These are phyloP conservation scores for Nanger granti DNA, from an alignment of 2,113 vertebrate genomes.

Conservation along the genomic window DNA sequence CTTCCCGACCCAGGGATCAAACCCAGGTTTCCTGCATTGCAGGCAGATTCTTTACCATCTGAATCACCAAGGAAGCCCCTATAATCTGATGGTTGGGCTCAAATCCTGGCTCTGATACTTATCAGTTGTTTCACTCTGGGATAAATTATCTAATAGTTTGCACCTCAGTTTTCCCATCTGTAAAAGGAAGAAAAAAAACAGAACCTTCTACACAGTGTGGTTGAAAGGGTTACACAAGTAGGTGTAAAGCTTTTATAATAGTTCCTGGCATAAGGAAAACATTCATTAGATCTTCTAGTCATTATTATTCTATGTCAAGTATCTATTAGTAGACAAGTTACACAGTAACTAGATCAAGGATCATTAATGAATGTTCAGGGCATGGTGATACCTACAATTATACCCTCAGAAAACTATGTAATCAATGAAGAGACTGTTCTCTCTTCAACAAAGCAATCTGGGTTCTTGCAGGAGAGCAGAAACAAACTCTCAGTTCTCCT, in stretches of 20 bases:
- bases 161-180: neutral
- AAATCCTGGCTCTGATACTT: neutral
- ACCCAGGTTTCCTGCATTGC: neutral
- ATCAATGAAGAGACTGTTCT: neutral
- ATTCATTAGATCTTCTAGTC: neutral
- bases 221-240: neutral
- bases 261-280: neutral
- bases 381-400: neutral
- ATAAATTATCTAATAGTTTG: neutral
- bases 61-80: neutral
- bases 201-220: neutral
- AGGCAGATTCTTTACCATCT: neutral
- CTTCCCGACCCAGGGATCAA: neutral
- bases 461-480: neutral
- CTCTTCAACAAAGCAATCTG: neutral
- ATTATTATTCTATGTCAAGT: neutral
- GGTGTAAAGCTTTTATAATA: neutral
- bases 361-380: neutral
- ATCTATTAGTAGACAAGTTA: neutral
- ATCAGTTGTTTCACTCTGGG: neutral
- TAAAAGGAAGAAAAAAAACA: neutral
- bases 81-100: neutral
- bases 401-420: neutral
- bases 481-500: neutral
- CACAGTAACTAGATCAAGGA: neutral